Conservation (phyloP, 2,797 vertebrate species). For the Rhinatrema bivittatum region DNA sequence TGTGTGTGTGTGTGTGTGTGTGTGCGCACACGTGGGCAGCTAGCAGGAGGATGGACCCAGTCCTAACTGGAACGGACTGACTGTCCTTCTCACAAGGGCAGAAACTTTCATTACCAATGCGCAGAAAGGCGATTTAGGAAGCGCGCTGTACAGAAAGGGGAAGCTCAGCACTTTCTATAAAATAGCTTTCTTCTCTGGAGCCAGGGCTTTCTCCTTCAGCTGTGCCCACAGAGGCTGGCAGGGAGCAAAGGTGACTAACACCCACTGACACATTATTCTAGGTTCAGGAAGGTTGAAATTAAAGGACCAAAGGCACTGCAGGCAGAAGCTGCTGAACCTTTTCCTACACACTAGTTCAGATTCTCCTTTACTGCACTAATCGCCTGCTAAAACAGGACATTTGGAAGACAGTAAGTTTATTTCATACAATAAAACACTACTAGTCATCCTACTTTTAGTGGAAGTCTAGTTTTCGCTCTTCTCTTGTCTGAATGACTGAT, state of each 20-base stretch:
- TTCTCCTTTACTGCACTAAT: too few species aligned
- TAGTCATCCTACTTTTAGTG: too few species aligned
- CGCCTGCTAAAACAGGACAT: too few species aligned
- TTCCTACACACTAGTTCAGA: too few species aligned
- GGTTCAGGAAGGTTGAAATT: too few species aligned
- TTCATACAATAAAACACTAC: too few species aligned
- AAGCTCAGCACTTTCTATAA: conserved; percentile 88
- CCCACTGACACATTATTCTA: too few species aligned
- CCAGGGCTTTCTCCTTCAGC: conserved; percentile 45
- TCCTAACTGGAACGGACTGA: conserved; percentile 91
- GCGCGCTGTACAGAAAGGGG: conserved; percentile 86
- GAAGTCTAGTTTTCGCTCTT: too few species aligned
- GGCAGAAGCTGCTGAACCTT: too few species aligned
- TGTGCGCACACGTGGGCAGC: conserved; percentile 7
- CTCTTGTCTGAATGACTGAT: too few species aligned
- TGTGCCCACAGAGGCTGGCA: conserved; percentile 11
- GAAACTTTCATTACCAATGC: conserved; percentile 99
- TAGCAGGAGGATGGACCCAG: conserved; percentile 78
- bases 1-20: not conserved
- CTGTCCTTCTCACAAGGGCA: conserved; percentile 98
- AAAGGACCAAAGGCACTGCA: too few species aligned
- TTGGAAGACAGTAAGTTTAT: too few species aligned
- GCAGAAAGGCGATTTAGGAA: conserved; percentile 99
- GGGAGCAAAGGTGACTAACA: conserved; percentile 34
- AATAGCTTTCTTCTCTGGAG: conserved; percentile 40